A percentile compares a stretch with the other conserved stretches of the same genome.
Evolutionary conservation across 1,140 invertebrate genomes (phyloP).

Genomic region (Papilio dardanus): DNA sequence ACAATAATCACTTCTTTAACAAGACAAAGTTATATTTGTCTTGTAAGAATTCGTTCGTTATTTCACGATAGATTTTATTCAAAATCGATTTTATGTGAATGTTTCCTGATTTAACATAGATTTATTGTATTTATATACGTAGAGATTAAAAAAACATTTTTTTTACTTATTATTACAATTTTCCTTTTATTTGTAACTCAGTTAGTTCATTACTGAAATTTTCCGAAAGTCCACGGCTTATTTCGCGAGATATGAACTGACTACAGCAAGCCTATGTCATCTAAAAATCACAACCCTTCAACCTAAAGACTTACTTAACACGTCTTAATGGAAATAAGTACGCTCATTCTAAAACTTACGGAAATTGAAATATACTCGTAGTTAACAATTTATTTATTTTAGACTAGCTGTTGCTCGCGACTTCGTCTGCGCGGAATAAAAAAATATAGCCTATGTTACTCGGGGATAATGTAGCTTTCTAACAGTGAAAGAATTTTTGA

Average conservation of each 20-base stretch:
- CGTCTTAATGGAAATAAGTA: no score
- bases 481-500: no score
- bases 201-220: not conserved
- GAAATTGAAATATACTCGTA: no score
- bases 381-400: no score
- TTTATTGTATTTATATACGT: not conserved
- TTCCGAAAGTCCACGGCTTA: no score
- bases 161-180: not conserved
- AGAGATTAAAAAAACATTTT: not conserved
- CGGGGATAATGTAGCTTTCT: no score
- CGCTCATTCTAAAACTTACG: no score
- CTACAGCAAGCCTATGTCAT: not conserved
- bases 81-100: slow-evolving; percentile 12
- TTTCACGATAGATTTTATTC: slow-evolving; percentile 28
- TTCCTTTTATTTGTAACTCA: not conserved
- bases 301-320: no score
- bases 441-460: no score
- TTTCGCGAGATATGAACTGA: not conserved
- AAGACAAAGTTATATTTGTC: slow-evolving; percentile 64
- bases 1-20: slow-evolving; percentile 60
- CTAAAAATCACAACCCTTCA: no score
- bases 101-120: not conserved
- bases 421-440: no score
- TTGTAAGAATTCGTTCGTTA: slow-evolving; percentile 62
- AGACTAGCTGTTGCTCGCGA: no score